Conservation (phyloP, 2,113 vertebrate species). For the Campylomormyrus numenius region DNA sequence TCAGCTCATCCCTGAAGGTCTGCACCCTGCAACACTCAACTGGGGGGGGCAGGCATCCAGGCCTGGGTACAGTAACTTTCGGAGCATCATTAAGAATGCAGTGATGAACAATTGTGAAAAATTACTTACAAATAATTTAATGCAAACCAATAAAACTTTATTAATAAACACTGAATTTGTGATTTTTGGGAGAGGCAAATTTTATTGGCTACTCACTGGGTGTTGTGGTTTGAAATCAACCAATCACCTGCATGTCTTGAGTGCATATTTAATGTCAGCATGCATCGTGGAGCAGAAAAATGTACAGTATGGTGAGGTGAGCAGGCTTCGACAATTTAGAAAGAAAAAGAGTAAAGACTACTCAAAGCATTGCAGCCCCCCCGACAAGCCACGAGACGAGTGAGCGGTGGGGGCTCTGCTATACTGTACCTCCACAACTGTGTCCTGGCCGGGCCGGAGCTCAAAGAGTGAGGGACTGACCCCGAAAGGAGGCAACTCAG, state of each 20-base stretch:
- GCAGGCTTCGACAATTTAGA: neutral
- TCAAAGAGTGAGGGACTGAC: slow-evolving; percentile 70
- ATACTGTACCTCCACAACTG: slow-evolving; percentile 68
- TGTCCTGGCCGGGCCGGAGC: slow-evolving; percentile 66
- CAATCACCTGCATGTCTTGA: neutral
- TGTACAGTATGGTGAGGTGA: neutral
- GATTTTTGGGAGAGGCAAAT: neutral
- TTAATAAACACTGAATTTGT: neutral
- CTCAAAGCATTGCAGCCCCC: neutral
- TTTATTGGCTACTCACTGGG: neutral
- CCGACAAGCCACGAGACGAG: neutral
- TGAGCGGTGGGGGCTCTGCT: neutral
- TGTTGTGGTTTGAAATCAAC: neutral
- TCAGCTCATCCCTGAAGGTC: neutral
- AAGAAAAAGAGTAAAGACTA: neutral
- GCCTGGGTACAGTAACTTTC: neutral
- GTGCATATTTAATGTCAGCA: neutral
- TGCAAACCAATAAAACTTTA: neutral
- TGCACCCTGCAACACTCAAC: neutral
- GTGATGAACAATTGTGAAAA: neutral
- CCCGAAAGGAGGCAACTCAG: slow-evolving; percentile 74
- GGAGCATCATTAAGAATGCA: neutral
- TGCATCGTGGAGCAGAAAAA: neutral
- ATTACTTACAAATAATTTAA: neutral
- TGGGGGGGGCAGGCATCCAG: neutral